Evolutionary conservation across 2,113 vertebrate species (phyloP).

Genomic region (Platysternon megacephalum): DNA sequence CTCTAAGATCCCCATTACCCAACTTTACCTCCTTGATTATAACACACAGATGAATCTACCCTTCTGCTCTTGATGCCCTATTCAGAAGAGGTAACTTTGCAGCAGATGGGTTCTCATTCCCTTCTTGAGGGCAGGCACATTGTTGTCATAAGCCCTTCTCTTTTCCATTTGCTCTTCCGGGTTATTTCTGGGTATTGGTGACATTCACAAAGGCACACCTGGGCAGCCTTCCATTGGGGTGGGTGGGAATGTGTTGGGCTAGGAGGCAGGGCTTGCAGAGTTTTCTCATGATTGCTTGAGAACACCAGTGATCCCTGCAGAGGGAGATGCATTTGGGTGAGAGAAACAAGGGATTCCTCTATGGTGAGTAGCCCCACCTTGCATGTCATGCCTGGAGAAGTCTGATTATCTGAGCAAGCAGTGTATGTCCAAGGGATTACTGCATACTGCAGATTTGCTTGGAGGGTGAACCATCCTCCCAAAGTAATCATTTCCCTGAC

Average conservation of each 20-base stretch:
- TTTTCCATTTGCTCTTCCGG: accelerated
- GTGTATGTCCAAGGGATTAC: not conserved
- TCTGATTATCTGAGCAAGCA: not conserved
- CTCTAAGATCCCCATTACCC: not conserved
- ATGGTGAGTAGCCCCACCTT: not conserved
- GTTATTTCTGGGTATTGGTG: not conserved
- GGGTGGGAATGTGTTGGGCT: not conserved
- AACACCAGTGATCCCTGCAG: not conserved
- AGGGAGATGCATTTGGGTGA: not conserved
- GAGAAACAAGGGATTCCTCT: not conserved
- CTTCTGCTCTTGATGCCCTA: not conserved
- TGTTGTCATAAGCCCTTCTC: not conserved
- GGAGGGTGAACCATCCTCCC: not conserved
- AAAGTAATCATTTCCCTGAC: not conserved
- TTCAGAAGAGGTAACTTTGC: not conserved
- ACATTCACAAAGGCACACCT: accelerated
- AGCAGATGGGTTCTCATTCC: not conserved
- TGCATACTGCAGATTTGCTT: not conserved
- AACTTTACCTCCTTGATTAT: not conserved
- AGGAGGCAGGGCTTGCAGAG: not conserved
- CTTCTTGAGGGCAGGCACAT: not conserved
- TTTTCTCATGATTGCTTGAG: too few species aligned
- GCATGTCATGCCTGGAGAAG: not conserved
- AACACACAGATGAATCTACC: not conserved
- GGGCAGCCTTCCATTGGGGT: not conserved